Conservation (phyloP, 2,888 invertebrate genomes). For the Heliconius hortense region DNA sequence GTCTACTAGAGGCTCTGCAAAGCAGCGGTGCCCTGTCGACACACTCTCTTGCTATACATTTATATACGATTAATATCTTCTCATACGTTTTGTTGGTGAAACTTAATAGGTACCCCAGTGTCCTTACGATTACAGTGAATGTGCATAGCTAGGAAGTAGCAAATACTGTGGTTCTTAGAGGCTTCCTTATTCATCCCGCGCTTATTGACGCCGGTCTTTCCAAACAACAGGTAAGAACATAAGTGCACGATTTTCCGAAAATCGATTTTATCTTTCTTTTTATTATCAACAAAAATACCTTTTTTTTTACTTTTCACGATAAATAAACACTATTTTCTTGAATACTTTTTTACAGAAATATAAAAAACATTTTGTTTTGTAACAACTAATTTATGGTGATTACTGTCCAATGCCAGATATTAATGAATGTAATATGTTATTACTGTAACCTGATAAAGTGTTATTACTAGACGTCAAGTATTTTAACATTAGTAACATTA, state of each 20-base stretch:
- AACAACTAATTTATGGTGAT: no score
- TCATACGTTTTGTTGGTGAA: conserved; percentile 40
- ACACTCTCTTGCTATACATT: conserved; percentile 43
- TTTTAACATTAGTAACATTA: conserved; percentile 38
- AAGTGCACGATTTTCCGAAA: conserved; percentile 27
- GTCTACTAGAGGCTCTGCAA: conserved; percentile 70
- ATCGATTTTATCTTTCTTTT: conserved; percentile 6
- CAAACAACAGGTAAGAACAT: conserved; percentile 65
- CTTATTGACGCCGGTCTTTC: conserved; percentile 61
- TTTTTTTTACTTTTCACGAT: neutral
- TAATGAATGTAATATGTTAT: neutral
- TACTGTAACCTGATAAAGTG: conserved; percentile 3
- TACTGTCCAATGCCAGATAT: neutral
- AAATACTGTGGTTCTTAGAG: conserved; percentile 57
- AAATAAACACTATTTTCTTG: neutral
- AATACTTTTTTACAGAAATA: neutral
- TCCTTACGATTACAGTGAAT: conserved; percentile 52
- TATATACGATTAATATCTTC: conserved; percentile 33
- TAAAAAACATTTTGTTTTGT: neutral
- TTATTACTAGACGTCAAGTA: conserved; percentile 11
- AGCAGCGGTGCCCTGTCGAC: conserved; percentile 64
- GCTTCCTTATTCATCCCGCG: conserved; percentile 52
- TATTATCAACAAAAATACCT: neutral
- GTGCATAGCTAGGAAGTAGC: conserved; percentile 53
- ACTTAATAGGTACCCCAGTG: conserved; percentile 35